Conservation (phyloP, 64 coral and sea anemone genomes). For the Hydrozoanthus tunicans region DNA sequence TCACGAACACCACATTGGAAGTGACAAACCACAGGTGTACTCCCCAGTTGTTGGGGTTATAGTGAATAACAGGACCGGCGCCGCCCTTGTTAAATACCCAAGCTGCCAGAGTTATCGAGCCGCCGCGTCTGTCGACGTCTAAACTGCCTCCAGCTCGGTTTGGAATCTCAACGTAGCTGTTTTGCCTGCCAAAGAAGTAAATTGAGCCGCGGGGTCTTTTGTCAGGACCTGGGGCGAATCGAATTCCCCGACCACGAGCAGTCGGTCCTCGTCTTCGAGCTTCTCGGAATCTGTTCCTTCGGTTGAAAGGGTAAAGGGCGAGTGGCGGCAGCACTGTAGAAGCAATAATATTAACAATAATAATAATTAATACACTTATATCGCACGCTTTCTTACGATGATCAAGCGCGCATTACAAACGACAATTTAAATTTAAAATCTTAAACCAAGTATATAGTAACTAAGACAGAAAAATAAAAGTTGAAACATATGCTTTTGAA, state of each 20-base stretch:
- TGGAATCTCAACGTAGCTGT: constrained; percentile 78
- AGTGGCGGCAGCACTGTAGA: constrained; percentile 23
- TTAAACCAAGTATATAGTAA: background rate
- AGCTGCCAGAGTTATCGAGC: constrained; percentile 6
- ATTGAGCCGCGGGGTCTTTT: constrained; percentile 59
- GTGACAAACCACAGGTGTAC: constrained; percentile 33
- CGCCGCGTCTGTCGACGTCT: constrained; percentile 40
- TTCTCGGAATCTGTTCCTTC: constrained; percentile 9
- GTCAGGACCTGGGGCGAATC: constrained; percentile 40
- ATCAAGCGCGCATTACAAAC: constrained; percentile 7
- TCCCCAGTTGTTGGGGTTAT: constrained; percentile 9
- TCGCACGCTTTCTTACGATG: background rate
- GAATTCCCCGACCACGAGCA: constrained; percentile 21
- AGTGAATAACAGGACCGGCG: constrained; percentile 37
- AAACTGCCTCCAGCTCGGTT: constrained; percentile 63
- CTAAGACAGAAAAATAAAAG: background rate
- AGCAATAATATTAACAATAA: background rate
- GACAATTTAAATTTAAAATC: background rate
- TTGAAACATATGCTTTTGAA: background rate
- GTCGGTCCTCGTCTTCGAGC: constrained; percentile 38
- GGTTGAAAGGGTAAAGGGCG: constrained; percentile 35
- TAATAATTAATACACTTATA: background rate
- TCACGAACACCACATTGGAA: constrained; percentile 4
- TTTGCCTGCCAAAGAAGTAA: constrained; percentile 35
- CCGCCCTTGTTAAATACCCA: constrained; percentile 7